Percentiles rank a stretch among this genome's conserved stretches.
Conservation (phyloP, 2,797 vertebrate species). For the Peromyscus attwateri region DNA sequence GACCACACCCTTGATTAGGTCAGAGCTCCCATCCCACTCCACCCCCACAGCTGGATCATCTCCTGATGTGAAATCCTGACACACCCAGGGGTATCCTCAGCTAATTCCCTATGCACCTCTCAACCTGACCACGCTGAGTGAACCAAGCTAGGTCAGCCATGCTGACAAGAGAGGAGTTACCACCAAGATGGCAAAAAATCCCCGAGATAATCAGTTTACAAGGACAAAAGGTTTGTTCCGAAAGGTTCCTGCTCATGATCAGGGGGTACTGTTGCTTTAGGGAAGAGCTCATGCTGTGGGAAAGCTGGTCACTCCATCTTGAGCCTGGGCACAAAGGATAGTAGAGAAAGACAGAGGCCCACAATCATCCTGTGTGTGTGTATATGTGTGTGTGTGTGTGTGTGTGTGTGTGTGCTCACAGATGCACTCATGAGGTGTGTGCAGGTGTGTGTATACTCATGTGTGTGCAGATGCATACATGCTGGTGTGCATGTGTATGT, state of each 20-base stretch:
- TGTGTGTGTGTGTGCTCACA: too few relatives aligned
- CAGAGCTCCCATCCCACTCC: not conserved
- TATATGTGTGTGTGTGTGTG: not conserved
- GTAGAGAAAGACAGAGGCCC: not conserved
- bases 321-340: not conserved
- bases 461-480: not conserved
- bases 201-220: not conserved
- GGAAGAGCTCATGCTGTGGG: too few relatives aligned
- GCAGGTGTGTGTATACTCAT: too few relatives aligned
- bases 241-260: too few relatives aligned
- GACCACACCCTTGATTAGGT: not conserved
- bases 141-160: not conserved
- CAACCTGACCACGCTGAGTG: not conserved
- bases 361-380: not conserved
- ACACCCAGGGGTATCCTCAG: not conserved
- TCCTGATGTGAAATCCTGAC: not conserved
- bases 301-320: not conserved
- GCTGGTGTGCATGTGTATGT: not conserved
- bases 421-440: not conserved
- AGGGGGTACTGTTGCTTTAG: not conserved
- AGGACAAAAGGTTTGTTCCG: not conserved
- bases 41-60: not conserved
- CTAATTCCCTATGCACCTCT: not conserved
- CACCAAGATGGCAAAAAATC: not conserved
- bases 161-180: not conserved